Evolutionary conservation across 2,113 vertebrate genomes (phyloP), one percentile per base, ranked within the genome.

Genomic region (Tragelaphus imberbis): DNA sequence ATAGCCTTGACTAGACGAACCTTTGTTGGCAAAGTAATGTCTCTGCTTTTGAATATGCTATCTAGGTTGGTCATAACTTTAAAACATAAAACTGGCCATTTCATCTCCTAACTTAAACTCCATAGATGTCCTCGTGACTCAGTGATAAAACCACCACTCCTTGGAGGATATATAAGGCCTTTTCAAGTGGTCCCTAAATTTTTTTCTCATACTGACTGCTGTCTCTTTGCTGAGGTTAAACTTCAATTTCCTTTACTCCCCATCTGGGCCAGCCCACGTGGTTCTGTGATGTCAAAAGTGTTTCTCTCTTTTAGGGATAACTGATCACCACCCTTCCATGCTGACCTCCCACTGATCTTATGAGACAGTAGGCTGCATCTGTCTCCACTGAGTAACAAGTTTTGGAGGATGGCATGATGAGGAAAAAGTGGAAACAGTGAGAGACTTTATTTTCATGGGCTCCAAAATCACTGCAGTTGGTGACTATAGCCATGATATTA

Each of bases 351-450:
- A 10, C 77, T 25, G 58, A 33, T 30, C 47, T 58, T 13, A 14
- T 2, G 9, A 19, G 49, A 53, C 7, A 3, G 40, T 14, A 13
- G 11, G 5, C 17, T 5, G 0, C 7, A 2, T 30, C 82, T 5
- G 25, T 36, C 53, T n/a, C 55, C 25, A 12, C 6, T 5, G 55
- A 84, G 10, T 9, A 27, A 36, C 0, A 55, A 25, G 27, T 40
- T 25, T 77, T 16, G 21, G 65, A 79, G 40, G 40, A 59, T 2
- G 33, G 11, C 33, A 68, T 21, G 8, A 36, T 68, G 65, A 21
- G 65, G 33, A 68, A 68, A 68, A 68, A 11, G 65, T 68, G 65
- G 65, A 68, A 10, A 68, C 63, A 68, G 65, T 36, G 33, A 68
- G 33, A 68, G 65, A 65, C 15, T 36, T 68, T 36, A 68, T 36